These are phyloP conservation scores for Drosophila emarginata DNA, from an alignment of 2,888 invertebrate genomes.

Conservation along the genomic window DNA sequence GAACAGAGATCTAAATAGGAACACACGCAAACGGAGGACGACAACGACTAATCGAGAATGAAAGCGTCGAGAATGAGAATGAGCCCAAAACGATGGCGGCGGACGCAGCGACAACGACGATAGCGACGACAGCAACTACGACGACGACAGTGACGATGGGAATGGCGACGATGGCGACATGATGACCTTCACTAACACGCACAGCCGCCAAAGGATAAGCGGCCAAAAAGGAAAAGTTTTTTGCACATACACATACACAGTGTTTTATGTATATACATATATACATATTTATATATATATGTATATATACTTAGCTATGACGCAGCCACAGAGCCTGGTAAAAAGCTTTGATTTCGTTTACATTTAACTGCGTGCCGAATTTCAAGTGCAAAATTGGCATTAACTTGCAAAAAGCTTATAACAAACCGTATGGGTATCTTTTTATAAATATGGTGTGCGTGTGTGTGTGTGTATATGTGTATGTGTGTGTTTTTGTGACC, in stretches of 20 bases:
- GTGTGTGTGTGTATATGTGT: constrained; percentile 20
- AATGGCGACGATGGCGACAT: constrained; percentile 61
- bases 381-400: constrained; percentile 76
- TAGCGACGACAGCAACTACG: constrained; percentile 45
- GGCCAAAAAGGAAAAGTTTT: constrained; percentile 60
- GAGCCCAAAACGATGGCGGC: constrained; percentile 3
- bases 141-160: constrained; percentile 22
- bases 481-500: neutral
- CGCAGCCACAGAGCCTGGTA: constrained; percentile 49
- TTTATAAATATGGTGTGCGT: neutral
- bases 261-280: neutral
- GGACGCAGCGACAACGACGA: constrained; percentile 44
- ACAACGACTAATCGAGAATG: constrained; percentile 11
- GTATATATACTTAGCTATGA: constrained; percentile 40
- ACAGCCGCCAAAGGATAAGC: constrained; percentile 50
- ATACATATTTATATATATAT: constrained; percentile 21
- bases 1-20: constrained; percentile 9
- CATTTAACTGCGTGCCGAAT: constrained; percentile 58
- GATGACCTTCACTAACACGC: constrained; percentile 79
- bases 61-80: constrained; percentile 5
- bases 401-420: constrained; percentile 55
- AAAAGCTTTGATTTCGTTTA: constrained; percentile 60
- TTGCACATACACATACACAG: constrained; percentile 43
- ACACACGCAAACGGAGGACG: constrained; percentile 17
- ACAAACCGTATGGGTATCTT: neutral